Conservation (phyloP, 2,888 invertebrate species). For the Gonocerus acuteangulatus region DNA sequence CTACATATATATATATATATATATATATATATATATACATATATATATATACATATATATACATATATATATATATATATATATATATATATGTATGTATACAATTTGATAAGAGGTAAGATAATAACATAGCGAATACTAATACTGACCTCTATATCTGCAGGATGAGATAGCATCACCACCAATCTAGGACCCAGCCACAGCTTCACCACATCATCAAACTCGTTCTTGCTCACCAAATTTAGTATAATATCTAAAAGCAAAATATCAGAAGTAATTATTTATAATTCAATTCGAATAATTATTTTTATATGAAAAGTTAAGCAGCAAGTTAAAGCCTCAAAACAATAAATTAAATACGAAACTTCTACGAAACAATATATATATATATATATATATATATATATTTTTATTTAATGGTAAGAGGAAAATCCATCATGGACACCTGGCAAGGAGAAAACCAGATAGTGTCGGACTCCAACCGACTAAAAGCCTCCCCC, state of each 20-base stretch:
- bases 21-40: too few relatives aligned
- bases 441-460: too few relatives aligned
- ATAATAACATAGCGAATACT: background rate
- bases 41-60: too few relatives aligned
- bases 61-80: background rate
- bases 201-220: constrained; percentile 37
- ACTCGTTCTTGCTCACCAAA: constrained; percentile 35
- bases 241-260: constrained; percentile 37
- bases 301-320: background rate
- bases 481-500: too few relatives aligned
- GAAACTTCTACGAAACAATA: too few relatives aligned
- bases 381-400: too few relatives aligned
- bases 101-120: background rate
- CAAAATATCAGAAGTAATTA: background rate
- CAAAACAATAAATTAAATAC: constrained; percentile 18
- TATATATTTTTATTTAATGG: too few relatives aligned
- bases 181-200: constrained; percentile 41
- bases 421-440: too few relatives aligned
- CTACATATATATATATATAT: too few relatives aligned
- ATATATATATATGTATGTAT: background rate
- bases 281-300: background rate
- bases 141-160: constrained; percentile 41
- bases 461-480: too few relatives aligned
- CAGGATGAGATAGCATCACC: constrained; percentile 40
- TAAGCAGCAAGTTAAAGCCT: too few relatives aligned